A percentile compares a stretch with the other conserved stretches of the same genome.
Conservation (phyloP, 2,113 vertebrate genomes). For the Melanostigma gelatinosum region DNA sequence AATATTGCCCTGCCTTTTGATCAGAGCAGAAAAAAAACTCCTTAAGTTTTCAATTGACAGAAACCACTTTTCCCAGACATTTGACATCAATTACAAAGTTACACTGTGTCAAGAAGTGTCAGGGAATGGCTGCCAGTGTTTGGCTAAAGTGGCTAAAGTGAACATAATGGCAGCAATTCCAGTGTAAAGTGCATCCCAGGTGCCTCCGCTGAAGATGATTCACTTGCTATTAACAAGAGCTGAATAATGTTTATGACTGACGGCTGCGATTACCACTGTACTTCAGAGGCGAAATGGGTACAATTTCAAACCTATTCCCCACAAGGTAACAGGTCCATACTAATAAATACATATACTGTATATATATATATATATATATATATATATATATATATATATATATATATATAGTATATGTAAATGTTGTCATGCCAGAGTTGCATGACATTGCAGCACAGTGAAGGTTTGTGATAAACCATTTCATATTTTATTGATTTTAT, state of each 20-base stretch:
- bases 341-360: neutral
- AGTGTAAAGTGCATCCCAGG: conserved; percentile 55
- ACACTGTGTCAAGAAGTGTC: conserved; percentile 43
- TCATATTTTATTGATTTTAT: conserved; percentile 32
- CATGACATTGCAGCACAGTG: conserved; percentile 1
- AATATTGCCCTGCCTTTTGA: conserved; percentile 8
- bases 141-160: conserved; percentile 56
- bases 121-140: conserved; percentile 37
- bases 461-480: neutral
- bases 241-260: conserved; percentile 42
- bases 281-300: conserved; percentile 19
- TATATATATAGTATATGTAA: neutral
- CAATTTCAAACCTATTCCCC: conserved; percentile 18
- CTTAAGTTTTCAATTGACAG: conserved; percentile 27
- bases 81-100: conserved; percentile 53
- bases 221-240: conserved; percentile 50
- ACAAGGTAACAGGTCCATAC: neutral
- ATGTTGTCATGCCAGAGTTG: neutral
- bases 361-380: neutral
- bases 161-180: conserved; percentile 61
- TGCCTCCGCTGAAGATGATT: conserved; percentile 55
- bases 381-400: neutral
- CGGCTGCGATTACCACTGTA: conserved; percentile 26
- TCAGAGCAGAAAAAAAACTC: conserved; percentile 18
- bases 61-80: conserved; percentile 29